These are phyloP conservation scores for Phylloscopus whistleri DNA, from an alignment of 2,113 vertebrate species.

Conservation along the genomic window DNA sequence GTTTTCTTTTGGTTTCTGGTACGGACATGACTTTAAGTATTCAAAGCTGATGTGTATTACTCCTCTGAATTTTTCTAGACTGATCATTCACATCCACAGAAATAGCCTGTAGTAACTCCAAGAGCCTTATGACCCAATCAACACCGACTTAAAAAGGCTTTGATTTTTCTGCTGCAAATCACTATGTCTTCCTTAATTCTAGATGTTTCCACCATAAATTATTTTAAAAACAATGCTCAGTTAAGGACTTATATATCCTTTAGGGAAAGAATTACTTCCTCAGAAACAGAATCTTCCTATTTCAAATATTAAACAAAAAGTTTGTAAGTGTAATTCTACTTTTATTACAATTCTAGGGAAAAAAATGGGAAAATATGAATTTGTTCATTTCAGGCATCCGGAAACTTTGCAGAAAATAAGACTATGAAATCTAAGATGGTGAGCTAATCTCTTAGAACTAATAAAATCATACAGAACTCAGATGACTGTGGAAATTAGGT, in stretches of 20 bases:
- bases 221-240: neutral
- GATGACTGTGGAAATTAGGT: slow-evolving; percentile 29
- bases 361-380: neutral
- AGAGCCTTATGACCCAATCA: neutral
- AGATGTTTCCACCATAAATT: neutral
- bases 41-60: neutral
- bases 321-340: neutral
- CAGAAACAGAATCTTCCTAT: neutral
- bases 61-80: neutral
- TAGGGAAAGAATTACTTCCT: neutral
- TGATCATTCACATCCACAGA: neutral
- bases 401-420: neutral
- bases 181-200: neutral
- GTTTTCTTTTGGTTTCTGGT: neutral
- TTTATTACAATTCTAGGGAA: neutral
- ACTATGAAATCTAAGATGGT: neutral
- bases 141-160: neutral
- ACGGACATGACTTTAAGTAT: neutral
- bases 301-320: neutral
- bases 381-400: neutral
- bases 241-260: neutral
- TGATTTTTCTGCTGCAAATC: neutral
- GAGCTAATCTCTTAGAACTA: neutral
- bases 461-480: neutral
- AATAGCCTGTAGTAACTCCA: accelerated